Evolutionary conservation across 1,140 invertebrate species (phyloP), one percentile per base, ranked within the genome.

Genomic region (Pseudomyrmex gracilis): DNA sequence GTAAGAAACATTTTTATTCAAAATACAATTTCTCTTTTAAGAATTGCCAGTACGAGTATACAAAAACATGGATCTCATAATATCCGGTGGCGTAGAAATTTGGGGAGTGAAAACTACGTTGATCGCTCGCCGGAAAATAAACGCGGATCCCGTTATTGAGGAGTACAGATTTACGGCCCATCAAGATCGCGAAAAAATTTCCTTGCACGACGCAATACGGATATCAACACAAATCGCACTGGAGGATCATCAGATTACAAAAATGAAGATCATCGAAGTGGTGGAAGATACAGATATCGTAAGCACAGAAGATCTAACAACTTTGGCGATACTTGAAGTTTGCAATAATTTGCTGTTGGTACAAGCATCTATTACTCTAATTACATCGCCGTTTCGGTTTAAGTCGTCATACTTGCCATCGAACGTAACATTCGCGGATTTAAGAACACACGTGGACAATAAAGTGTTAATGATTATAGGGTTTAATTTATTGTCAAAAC

Each of bases 31-130:
- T 51, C 2, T 34, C 7, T 47, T 47, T 12, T 68, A 91, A 91
- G 91, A 84, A 55, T 94, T 95, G 13, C 93, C 94, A 5, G 93
- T 95, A 64, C 95, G 95, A 91, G 92, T 95, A 8, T 93, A 94
- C 47, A 95, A 95, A 55, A 93, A 95, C 0, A 86, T 92, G 0
- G 93, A 93, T 45, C 22, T 92, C 45, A 76, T 95, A 86, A 66
- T 91, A 15, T 96, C 96, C 80, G 98, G 97, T 63, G 97, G 98
- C 73, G 96, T 99, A 22, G 97, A 98, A 94, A 96, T 98, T 45
- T 95, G 96, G 82, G 98, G 98, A 57, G 93, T 99, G 0, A 96
- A 97, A 89, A 97, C 97, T 0, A 97, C 96, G 87, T 95, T 96
- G 7, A 98, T 98, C 57, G 95, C 97, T 5, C 95, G 96, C 84